A percentile compares a stretch with the other conserved stretches of the same genome.
Evolutionary conservation across 1,140 invertebrate species (phyloP).

Genomic region (Heliconius hewitsoni): DNA sequence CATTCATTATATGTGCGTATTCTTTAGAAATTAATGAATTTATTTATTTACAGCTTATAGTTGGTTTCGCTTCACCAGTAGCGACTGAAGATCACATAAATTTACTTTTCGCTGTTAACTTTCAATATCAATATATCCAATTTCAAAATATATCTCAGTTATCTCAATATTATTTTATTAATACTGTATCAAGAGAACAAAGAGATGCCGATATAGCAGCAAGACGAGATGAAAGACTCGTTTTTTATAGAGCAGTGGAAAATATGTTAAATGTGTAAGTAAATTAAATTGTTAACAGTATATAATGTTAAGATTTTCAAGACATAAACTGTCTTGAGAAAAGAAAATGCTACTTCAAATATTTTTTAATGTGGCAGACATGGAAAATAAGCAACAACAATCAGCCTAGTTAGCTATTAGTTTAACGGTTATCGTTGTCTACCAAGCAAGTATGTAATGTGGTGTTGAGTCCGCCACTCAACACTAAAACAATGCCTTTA

Average conservation of each 20-base stretch:
- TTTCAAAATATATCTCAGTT: slow-evolving; percentile 62
- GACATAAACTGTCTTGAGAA: too few species aligned
- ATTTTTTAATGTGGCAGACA: too few species aligned
- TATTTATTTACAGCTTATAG: slow-evolving; percentile 60
- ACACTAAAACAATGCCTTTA: too few species aligned
- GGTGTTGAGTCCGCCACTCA: too few species aligned
- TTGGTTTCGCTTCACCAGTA: slow-evolving; percentile 66
- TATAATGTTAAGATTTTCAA: too few species aligned
- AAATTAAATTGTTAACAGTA: background rate
- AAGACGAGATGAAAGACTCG: slow-evolving; percentile 61
- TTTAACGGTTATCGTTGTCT: too few species aligned
- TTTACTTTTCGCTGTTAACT: slow-evolving; percentile 65
- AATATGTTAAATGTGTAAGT: slow-evolving; percentile 68
- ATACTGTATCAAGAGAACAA: slow-evolving; percentile 64
- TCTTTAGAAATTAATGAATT: background rate
- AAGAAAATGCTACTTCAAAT: too few species aligned
- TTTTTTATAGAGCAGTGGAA: slow-evolving; percentile 66
- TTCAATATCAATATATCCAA: slow-evolving; percentile 74
- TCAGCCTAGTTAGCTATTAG: too few species aligned
- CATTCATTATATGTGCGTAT: too few species aligned
- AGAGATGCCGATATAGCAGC: slow-evolving; percentile 49
- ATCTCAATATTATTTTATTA: slow-evolving; percentile 73
- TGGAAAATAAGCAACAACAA: too few species aligned
- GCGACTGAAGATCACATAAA: slow-evolving; percentile 59
- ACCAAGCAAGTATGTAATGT: too few species aligned